Conservation (phyloP, 2,113 vertebrate genomes). For the Gulo gulo region DNA sequence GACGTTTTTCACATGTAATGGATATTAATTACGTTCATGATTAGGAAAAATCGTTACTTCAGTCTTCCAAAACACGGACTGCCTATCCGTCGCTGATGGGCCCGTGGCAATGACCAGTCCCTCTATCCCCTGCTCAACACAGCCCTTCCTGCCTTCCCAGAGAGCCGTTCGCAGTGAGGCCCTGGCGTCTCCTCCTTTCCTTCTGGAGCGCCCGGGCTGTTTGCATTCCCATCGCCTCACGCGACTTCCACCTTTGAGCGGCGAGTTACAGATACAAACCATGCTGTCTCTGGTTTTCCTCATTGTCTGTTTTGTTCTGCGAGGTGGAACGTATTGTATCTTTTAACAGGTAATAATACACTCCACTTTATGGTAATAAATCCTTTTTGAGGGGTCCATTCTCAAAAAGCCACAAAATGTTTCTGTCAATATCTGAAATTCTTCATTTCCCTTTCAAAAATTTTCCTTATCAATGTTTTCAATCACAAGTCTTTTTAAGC, state of each 20-base stretch:
- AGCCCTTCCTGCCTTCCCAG: not conserved
- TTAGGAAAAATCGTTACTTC: not conserved
- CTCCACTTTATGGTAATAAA: not conserved
- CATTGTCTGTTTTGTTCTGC: not conserved
- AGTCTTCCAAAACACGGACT: not conserved
- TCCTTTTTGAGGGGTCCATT: not conserved
- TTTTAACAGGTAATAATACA: not conserved
- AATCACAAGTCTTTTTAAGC: not conserved
- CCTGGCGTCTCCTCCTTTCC: accelerated
- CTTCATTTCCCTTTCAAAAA: conserved; percentile 9
- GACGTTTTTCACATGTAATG: too few species aligned
- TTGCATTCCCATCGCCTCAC: not conserved
- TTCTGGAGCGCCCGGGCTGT: not conserved
- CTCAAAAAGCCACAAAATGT: not conserved
- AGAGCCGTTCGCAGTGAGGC: not conserved
- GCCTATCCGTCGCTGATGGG: too few species aligned
- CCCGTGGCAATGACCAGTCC: accelerated
- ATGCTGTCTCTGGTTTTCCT: not conserved
- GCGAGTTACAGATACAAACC: not conserved
- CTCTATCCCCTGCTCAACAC: accelerated
- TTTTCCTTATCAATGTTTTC: not conserved
- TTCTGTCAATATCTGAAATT: not conserved
- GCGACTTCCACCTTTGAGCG: not conserved
- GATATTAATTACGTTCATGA: not conserved
- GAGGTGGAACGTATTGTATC: not conserved